Conservation (phyloP, 2,797 vertebrate species). For the Falco naumanni region DNA sequence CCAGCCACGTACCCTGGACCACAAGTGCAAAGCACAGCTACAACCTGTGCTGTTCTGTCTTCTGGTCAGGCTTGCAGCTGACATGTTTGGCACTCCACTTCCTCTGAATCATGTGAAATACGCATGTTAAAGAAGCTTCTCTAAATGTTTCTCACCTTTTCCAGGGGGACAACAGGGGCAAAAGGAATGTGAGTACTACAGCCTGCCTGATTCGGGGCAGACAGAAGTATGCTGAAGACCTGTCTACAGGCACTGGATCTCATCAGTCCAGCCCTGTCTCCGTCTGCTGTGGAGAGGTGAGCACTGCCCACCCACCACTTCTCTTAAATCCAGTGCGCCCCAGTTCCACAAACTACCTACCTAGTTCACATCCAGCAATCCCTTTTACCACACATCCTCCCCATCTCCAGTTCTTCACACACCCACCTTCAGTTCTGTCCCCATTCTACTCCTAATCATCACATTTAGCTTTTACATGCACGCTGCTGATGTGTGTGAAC, state of each 20-base stretch:
- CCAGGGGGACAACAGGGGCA: accelerated
- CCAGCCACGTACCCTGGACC: not conserved
- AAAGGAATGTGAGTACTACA: not conserved
- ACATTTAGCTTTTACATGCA: not conserved
- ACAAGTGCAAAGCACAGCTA: not conserved
- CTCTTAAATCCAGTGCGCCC: not conserved
- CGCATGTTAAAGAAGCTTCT: not conserved
- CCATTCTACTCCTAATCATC: not conserved
- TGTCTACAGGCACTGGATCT: not conserved
- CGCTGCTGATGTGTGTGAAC: not conserved
- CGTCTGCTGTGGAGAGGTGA: accelerated
- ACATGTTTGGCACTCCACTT: not conserved
- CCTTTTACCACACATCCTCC: not conserved
- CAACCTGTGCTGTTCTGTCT: not conserved
- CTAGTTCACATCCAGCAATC: not conserved
- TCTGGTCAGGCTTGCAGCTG: not conserved
- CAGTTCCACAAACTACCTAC: not conserved
- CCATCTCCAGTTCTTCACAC: not conserved
- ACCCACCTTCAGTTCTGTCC: not conserved
- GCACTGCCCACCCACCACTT: not conserved
- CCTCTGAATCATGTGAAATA: not conserved
- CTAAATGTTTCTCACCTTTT: not conserved
- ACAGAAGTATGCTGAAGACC: not conserved
- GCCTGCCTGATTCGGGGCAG: not conserved
- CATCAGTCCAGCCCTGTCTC: not conserved